Evolutionary conservation across 1,140 invertebrate genomes (phyloP), one percentile per base, ranked within the genome.

Genomic region (Leptinotarsa texana): DNA sequence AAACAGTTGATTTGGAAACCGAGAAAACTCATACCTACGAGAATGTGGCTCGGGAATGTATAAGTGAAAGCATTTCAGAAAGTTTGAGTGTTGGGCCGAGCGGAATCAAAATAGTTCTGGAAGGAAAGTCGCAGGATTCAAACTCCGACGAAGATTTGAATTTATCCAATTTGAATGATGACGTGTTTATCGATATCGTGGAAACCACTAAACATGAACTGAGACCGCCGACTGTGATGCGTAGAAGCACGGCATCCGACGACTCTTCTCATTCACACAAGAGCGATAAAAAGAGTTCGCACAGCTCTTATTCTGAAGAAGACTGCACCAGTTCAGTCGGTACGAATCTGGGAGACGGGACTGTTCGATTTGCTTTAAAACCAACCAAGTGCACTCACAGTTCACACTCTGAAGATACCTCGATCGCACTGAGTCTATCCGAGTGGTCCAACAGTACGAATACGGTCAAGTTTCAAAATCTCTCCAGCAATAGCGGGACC

Each of bases 361-460:
- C 93, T 0, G 93, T 94, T 0, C 90, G 92, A 83, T 91, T 93
- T 80, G 92, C 91, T 5, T 84, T 93, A 6, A 92, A 92, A 82
- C 92, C 91, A 70, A 92, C 92, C 77, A 87, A 93, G 89, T 91
- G 93, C 85, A 88, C 92, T 69, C 89, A 93, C 84, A 90, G 93
- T 84, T 94, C 93, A 0, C 92, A 94, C 82, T 93, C 93, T 21
- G 93, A 94, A 83, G 93, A 95, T 82, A 95, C 93, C 1, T 94
- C 93, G 0, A 92, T 94, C 83, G 93, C 93, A 18, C 85, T 94
- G 42, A 93, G 93, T 77, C 92, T 93, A 81, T 94, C 93, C 1
- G 93, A 95, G 79, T 95, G 93, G 92, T 94, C 93, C 0, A 94
- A 93, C 51, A 93, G 92, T 27, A 93, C 92, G 2, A 94, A 92